A percentile compares a stretch with the other conserved stretches of the same genome.
These are phyloP conservation scores for Fringilla coelebs DNA, from an alignment of 2,797 vertebrate genomes.

Conservation along the genomic window DNA sequence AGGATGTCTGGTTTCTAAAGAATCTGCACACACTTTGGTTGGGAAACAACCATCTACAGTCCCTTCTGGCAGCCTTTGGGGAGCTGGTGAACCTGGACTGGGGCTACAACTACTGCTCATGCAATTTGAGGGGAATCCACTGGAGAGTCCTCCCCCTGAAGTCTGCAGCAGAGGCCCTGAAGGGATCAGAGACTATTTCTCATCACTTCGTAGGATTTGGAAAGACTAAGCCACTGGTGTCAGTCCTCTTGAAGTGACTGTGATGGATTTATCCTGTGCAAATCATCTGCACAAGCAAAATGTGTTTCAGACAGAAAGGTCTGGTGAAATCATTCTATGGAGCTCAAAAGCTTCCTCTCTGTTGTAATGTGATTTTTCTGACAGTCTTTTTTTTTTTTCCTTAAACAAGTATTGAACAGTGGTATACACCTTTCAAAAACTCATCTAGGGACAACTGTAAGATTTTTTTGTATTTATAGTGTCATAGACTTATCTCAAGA, in stretches of 20 bases:
- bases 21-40: conserved; percentile 49
- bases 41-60: conserved; percentile 33
- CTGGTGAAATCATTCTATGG: neutral
- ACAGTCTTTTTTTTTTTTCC: neutral
- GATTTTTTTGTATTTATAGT: neutral
- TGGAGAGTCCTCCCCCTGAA: conserved; percentile 45
- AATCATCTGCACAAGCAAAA: neutral
- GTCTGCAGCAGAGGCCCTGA: conserved; percentile 53
- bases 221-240: neutral
- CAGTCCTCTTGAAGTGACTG: neutral
- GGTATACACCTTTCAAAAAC: neutral
- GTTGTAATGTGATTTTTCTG: neutral
- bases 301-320: neutral
- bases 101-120: conserved; percentile 43
- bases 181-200: conserved; percentile 62
- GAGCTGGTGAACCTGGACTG: conserved; percentile 57
- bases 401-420: neutral
- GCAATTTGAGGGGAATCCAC: conserved; percentile 64
- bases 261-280: neutral
- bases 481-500: neutral
- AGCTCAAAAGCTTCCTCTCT: neutral
- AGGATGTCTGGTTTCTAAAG: conserved; percentile 43
- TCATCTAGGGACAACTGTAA: neutral
- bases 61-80: conserved; percentile 49
- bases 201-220: neutral